Percentiles rank a stretch among this genome's conserved stretches.
Conservation (phyloP, 2,797 vertebrate species). For the Falco biarmicus region DNA sequence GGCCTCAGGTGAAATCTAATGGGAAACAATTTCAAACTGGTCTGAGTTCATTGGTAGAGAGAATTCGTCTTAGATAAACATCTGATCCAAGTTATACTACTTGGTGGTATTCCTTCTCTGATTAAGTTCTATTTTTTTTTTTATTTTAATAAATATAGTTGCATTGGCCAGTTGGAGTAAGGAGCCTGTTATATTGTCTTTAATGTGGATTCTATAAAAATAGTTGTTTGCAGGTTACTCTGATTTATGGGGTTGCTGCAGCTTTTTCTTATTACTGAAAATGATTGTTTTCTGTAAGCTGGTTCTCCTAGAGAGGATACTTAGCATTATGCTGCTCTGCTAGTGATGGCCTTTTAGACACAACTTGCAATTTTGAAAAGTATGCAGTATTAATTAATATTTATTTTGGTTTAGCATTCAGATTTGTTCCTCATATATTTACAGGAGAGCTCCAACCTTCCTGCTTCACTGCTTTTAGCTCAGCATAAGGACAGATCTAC, state of each 20-base stretch:
- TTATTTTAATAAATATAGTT: conserved; percentile 72
- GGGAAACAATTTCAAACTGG: conserved; percentile 78
- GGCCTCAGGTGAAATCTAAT: conserved; percentile 81
- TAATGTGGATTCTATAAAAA: conserved; percentile 79
- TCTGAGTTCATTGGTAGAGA: conserved; percentile 73
- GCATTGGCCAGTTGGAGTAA: conserved; percentile 68
- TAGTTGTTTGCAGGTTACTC: conserved; percentile 71
- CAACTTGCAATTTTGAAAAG: conserved; percentile 34
- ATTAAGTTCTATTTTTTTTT: conserved; percentile 73
- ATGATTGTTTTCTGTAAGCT: conserved; percentile 57
- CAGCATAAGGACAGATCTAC: conserved; percentile 93
- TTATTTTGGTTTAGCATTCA: conserved; percentile 25
- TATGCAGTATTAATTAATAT: conserved; percentile 22
- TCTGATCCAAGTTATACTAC: conserved; percentile 77
- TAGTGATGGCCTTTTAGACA: conserved; percentile 35
- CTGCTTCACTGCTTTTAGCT: conserved; percentile 91
- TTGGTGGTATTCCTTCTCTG: conserved; percentile 72
- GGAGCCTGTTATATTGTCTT: conserved; percentile 70
- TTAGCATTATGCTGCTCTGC: conserved; percentile 5
- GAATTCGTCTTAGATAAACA: conserved; percentile 79
- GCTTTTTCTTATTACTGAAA: conserved; percentile 76
- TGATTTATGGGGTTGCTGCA: conserved; percentile 74
- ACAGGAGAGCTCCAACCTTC: conserved; percentile 93
- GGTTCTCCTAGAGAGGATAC: conserved; percentile 23
- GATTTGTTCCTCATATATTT: conserved; percentile 43